Evolutionary conservation across 2,113 vertebrate species (phyloP), one percentile per base, ranked within the genome.

Genomic region (Pseudolaguvia tuberculata): DNA sequence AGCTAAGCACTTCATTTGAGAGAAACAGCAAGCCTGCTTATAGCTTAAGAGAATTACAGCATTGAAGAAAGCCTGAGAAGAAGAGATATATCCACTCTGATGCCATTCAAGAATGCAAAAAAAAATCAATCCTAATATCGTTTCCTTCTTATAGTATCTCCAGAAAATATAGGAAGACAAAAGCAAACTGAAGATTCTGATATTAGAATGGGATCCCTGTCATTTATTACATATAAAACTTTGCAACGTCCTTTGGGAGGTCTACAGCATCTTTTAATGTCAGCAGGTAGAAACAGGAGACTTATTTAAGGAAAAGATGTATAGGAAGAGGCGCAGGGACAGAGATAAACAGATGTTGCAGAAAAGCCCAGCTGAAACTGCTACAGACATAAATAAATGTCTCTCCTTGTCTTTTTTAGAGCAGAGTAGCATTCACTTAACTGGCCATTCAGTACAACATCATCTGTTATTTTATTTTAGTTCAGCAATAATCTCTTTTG

Each of bases 381-480:
- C 27, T 27, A 25, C 27, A n/a, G 20, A 15, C 6, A 47, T 66
- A 2, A 72, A 87, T 84, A 84, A 50, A 85, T 86, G 68, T 52
- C n/a, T 27, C 53, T 53, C 39, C 7, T n/a, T 42, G 48, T 59
- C 48, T 63, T 51, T 55, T 48, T 18, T 53, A 27, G 25, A 52
- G 29, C 72, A 45, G 29, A 11, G 68, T 61, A 58, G 69, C 63
- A 69, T 76, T 67, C 47, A 27, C 45, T 21, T 50, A 47, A 67
- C 45, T 73, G 21, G 79, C 91, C 87, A 89, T 87, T 86, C 89
- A 92, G 92, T 92, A 90, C 90, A 91, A 91, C 92, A 92, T 92
- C 91, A 92, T 87, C 90, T 92, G 91, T 91, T 92, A 91, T 92
- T 93, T 92, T 90, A 90, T 88, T 86, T 66, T 90, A 89, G 91